Evolutionary conservation across 2,113 vertebrate genomes (phyloP).

Genomic region (Chionis minor): DNA sequence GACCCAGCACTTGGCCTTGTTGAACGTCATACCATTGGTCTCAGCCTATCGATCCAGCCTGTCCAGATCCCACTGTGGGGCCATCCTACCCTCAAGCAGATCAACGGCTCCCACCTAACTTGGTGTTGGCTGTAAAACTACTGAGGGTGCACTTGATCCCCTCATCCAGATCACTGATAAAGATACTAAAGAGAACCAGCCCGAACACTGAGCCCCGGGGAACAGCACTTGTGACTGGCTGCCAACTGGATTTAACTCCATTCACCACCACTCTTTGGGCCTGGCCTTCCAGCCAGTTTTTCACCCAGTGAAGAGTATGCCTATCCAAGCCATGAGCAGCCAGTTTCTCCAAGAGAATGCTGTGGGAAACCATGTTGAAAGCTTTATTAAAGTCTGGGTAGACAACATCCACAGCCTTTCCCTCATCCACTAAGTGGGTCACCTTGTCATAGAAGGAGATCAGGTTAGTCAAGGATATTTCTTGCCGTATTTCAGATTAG

Average conservation of each 20-base stretch:
- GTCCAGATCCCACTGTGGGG: not conserved
- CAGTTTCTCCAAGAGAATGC: not conserved
- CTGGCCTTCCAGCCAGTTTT: not conserved
- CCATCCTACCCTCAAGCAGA: not conserved
- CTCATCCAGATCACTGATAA: not conserved
- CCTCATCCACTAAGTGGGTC: not conserved
- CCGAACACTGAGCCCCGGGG: not conserved
- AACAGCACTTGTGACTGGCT: not conserved
- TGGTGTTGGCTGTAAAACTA: not conserved
- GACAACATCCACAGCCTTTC: not conserved
- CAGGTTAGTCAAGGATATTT: not conserved
- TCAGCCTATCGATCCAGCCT: not conserved
- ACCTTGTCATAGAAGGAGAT: not conserved
- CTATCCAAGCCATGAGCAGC: not conserved
- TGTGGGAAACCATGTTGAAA: not conserved
- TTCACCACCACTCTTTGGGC: not conserved
- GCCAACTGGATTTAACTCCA: not conserved
- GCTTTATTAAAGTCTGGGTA: not conserved
- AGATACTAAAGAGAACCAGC: not conserved
- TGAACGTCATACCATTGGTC: not conserved
- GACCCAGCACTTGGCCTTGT: not conserved
- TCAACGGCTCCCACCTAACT: not conserved
- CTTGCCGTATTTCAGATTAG: not conserved
- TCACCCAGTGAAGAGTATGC: not conserved
- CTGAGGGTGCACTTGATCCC: not conserved